Percentiles rank a stretch among this genome's conserved stretches.
Evolutionary conservation across 1,140 invertebrate species (phyloP).

Genomic region (Hycleus cichorii): DNA sequence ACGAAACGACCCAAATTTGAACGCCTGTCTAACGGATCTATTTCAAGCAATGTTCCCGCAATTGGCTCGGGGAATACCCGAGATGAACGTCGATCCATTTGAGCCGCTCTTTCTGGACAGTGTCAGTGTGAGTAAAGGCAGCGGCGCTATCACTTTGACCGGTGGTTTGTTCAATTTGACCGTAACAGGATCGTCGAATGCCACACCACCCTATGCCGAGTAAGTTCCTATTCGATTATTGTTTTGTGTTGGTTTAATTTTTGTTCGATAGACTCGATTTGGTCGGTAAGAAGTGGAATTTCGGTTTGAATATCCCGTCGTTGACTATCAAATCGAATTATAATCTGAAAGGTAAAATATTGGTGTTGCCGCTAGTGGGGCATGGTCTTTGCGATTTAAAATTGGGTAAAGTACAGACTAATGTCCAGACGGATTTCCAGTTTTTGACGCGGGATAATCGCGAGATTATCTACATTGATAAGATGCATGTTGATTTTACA

Average conservation of each 20-base stretch:
- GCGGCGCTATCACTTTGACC: constrained; percentile 40
- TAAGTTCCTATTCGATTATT: constrained; percentile 23
- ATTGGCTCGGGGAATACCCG: constrained; percentile 43
- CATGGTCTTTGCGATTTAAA: constrained; percentile 46
- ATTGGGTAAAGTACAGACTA: constrained; percentile 45
- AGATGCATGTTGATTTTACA: constrained; percentile 50
- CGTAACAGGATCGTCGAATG: constrained; percentile 43
- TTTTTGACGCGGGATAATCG: constrained; percentile 38
- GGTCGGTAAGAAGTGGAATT: constrained; percentile 42
- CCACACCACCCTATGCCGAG: constrained; percentile 40
- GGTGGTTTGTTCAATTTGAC: constrained; percentile 42
- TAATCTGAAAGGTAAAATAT: constrained; percentile 50
- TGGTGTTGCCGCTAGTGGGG: constrained; percentile 49
- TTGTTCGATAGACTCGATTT: constrained; percentile 42
- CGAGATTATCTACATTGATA: constrained; percentile 45
- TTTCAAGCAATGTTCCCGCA: constrained; percentile 44
- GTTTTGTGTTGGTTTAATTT: constrained; percentile 1
- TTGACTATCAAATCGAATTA: constrained; percentile 49
- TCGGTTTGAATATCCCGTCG: constrained; percentile 46
- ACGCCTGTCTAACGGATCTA: constrained; percentile 37
- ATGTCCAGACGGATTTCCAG: constrained; percentile 44
- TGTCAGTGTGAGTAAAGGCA: constrained; percentile 41
- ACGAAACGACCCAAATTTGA: constrained; percentile 37
- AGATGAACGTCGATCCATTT: constrained; percentile 42
- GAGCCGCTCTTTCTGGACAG: constrained; percentile 42